A percentile compares a stretch with the other conserved stretches of the same genome.
phyloP scores from a whole-genome alignment of 2,888 invertebrate species.

The Oxyscelio sp. region DNA sequence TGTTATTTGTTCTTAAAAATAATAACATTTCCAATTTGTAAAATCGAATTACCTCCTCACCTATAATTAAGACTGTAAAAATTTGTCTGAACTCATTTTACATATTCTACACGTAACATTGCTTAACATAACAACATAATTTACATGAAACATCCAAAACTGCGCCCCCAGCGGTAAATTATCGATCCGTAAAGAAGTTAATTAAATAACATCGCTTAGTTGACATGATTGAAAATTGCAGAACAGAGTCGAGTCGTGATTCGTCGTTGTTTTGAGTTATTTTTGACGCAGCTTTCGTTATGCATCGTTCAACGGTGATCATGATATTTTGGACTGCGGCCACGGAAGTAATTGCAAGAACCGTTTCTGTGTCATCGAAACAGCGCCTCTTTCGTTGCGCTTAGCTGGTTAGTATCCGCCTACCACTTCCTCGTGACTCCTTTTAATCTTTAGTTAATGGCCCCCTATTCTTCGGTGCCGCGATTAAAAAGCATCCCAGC shows the following conservation, averaged over 20 bases:
- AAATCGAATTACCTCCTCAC: no score
- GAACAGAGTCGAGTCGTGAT: conserved; percentile 41
- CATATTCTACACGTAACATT: no score
- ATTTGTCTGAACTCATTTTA: no score
- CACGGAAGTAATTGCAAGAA: conserved; percentile 75
- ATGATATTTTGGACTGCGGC: conserved; percentile 73
- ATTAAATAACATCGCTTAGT: conserved; percentile 36
- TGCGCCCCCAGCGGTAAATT: no score
- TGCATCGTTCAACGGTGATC: conserved; percentile 49
- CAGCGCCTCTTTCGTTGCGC: conserved; percentile 77
- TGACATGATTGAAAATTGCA: conserved; percentile 51
- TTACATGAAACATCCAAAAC: no score
- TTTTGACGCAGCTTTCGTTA: conserved; percentile 44
- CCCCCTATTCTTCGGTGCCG: conserved; percentile 34
- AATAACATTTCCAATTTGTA: no score
- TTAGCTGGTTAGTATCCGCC: conserved; percentile 76
- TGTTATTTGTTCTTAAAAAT: no score
- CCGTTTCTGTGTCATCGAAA: conserved; percentile 80
- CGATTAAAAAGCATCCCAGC: conserved; percentile 68
- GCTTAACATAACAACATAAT: no score
- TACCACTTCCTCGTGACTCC: conserved; percentile 70
- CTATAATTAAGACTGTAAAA: no score
- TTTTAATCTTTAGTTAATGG: conserved; percentile 71
- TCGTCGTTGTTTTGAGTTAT: conserved; percentile 21
- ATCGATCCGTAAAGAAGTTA: conserved; percentile 39